Evolutionary conservation across 2,113 vertebrate genomes (phyloP).

Genomic region (Mustela nigripes): DNA sequence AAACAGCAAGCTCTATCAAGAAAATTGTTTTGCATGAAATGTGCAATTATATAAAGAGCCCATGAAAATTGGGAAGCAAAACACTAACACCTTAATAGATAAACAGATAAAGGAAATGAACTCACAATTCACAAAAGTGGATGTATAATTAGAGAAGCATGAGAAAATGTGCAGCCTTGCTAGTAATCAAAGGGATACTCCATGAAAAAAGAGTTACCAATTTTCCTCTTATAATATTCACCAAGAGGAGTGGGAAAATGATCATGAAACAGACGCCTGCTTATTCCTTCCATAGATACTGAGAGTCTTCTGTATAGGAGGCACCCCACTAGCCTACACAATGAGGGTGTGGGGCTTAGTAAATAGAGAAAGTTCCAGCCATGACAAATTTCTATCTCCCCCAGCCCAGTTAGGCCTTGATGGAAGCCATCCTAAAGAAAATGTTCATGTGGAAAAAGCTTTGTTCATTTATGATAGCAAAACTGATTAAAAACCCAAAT

Average conservation of each 20-base stretch:
- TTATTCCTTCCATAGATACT: background rate
- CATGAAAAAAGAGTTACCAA: background rate
- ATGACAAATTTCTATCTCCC: background rate
- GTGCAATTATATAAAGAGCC: constrained; percentile 62
- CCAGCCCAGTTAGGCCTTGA: background rate
- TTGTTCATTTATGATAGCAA: constrained; percentile 2
- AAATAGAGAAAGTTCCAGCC: background rate
- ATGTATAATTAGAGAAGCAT: constrained; percentile 67
- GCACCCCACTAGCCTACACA: background rate
- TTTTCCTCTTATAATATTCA: constrained; percentile 42
- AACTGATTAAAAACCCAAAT: background rate
- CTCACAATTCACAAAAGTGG: constrained; percentile 50
- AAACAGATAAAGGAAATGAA: constrained; percentile 62
- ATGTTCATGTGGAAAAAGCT: background rate
- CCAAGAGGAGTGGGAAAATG: background rate
- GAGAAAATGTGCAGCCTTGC: constrained; percentile 50
- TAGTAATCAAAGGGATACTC: constrained; percentile 45
- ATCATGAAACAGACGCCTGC: background rate
- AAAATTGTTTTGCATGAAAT: constrained; percentile 67
- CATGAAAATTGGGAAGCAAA: constrained; percentile 63
- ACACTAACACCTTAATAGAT: constrained; percentile 61
- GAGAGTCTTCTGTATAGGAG: background rate
- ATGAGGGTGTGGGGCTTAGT: background rate
- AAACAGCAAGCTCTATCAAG: constrained; percentile 56
- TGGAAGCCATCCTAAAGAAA: constrained; percentile 25